Evolutionary conservation across 2,797 vertebrate genomes (phyloP), one percentile per base, ranked within the genome.

Genomic region (Nannoperca australis): DNA sequence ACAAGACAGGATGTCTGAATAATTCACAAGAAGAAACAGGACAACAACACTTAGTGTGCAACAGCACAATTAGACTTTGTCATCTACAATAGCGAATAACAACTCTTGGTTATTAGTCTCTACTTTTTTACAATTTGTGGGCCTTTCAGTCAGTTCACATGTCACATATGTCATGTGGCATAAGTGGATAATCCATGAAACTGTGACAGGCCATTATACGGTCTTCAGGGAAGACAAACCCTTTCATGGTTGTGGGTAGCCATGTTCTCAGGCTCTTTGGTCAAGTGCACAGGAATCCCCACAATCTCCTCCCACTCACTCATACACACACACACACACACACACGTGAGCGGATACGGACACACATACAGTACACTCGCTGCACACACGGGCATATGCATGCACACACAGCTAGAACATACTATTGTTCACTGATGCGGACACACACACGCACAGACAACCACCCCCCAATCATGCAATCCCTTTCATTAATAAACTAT

Each of bases 401-500:
- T 62, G 69, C 61, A 70, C 78, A 67, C 56, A 44, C 42, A 66
- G n/a, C 51, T 22, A 75, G 27, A 47, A 56, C 61, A 66, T 30
- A 55, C 67, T 47, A 78, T 64, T 81, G 58, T 77, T 78, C 86
- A 82, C 54, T 73, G 68, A 75, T 51, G 47, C 64, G 74, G 38
- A 70, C 18, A 72, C 81, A 72, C 81, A 51, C 80, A 61, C 70
- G n/a, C 58, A 59, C 2, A 71, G 22, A 75, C 75, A 79, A 49
- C 81, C 80, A 80, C 63, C 61, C 70, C 78, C 53, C 87, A 87
- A 90, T 86, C 91, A 87, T 90, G 88, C 83, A 78, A 87, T 85
- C 76, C 78, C 75, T 81, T 86, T 92, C 91, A 95, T 95, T 91
- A 95, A 94, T 92, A 94, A 94, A 93, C 79, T 86, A 93, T 87